phyloP scores from a whole-genome alignment of 2,797 vertebrate genomes.

The Hyperoplus lanceolatus region DNA sequence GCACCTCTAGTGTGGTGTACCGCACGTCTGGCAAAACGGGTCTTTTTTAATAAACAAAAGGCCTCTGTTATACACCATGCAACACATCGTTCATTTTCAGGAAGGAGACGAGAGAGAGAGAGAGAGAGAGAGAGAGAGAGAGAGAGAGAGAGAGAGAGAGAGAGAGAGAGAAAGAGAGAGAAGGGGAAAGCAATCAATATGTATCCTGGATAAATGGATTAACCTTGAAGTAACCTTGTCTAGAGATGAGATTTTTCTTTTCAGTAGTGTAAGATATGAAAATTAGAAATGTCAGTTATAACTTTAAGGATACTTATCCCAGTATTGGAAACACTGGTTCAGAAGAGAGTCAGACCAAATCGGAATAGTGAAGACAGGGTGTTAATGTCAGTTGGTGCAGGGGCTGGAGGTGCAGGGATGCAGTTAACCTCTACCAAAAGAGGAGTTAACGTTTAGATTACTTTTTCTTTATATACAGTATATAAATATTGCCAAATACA shows the following conservation, averaged over 20 bases:
- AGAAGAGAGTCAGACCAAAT: background rate
- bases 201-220: constrained; percentile 83
- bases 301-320: background rate
- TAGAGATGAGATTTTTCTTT: background rate
- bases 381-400: background rate
- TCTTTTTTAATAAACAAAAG: constrained; percentile 90
- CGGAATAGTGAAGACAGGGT: background rate
- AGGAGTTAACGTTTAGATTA: background rate
- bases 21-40: constrained; percentile 87
- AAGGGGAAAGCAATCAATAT: constrained; percentile 69
- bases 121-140: constrained; percentile 23
- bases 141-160: background rate
- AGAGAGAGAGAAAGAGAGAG: background rate
- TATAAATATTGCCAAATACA: background rate
- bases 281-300: background rate
- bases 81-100: constrained; percentile 75
- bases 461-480: background rate
- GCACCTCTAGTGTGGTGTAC: constrained; percentile 87
- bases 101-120: constrained; percentile 44
- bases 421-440: background rate
- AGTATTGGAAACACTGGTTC: background rate
- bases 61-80: constrained; percentile 84
- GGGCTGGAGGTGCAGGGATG: background rate
- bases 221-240: constrained; percentile 4
- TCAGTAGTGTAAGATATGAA: background rate